Evolutionary conservation across 2,113 vertebrate species (phyloP).

Genomic region (Aplodontia rufa): DNA sequence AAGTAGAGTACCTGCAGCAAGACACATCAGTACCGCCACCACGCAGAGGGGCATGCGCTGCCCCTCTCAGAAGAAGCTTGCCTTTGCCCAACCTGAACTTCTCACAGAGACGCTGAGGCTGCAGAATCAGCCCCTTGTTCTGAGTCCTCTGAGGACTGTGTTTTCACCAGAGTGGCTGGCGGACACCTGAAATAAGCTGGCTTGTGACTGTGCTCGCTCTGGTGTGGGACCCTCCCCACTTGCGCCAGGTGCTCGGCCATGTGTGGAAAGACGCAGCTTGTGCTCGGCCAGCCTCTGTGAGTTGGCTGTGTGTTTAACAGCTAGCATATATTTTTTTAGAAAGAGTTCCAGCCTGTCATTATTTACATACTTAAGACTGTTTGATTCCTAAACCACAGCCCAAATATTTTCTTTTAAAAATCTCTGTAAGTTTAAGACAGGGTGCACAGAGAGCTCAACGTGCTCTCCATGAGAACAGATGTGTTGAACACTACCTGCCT

Average conservation of each 20-base stretch:
- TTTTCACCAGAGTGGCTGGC: too few species aligned
- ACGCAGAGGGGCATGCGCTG: accelerated
- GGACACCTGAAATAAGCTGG: not conserved
- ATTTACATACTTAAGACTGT: constrained; percentile 87
- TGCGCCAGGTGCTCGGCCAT: accelerated
- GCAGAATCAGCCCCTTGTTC: not conserved
- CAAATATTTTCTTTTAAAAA: constrained; percentile 85
- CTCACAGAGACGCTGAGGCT: too few species aligned
- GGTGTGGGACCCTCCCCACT: accelerated
- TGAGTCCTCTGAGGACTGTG: accelerated
- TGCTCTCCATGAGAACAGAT: constrained; percentile 77
- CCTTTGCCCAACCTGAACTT: not conserved
- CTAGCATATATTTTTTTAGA: constrained; percentile 31
- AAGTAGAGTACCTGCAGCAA: too few species aligned
- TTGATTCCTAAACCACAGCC: constrained; percentile 84
- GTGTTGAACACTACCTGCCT: constrained; percentile 74
- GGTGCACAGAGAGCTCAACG: constrained; percentile 78
- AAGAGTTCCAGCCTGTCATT: constrained; percentile 73
- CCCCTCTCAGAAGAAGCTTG: not conserved
- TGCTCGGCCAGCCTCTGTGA: not conserved
- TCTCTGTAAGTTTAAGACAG: constrained; percentile 74
- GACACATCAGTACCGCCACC: accelerated
- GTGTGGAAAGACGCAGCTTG: accelerated
- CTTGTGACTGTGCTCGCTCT: accelerated
- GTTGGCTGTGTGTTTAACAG: not conserved